Evolutionary conservation across 2,888 invertebrate genomes (phyloP), one percentile per base, ranked within the genome.

Genomic region (Nysson spinosus): DNA sequence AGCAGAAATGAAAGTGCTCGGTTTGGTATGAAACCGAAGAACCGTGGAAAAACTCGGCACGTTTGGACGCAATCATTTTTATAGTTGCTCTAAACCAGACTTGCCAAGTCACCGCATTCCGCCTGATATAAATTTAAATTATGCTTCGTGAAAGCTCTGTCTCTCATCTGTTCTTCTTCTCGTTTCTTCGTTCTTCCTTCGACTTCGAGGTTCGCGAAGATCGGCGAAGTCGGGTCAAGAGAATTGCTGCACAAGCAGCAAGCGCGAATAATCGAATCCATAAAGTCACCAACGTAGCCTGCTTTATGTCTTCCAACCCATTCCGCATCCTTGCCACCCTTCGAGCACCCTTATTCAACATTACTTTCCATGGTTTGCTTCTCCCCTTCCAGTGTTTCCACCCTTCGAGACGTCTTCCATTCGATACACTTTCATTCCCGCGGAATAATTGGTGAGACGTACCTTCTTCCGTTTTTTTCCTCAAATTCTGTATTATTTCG

Each of bases 231-330:
- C 24, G 35, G 47, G 61, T 54, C 44, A 24, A 50, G 52, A 57
- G 67, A 75, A 75, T 42, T 65, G 69, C 70, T 67, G 74, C 61
- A 61, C 60, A 71, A 63, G 72, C 72, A 71, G 67, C 64, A 62
- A 63, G 51, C 35, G 44, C 66, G 63, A 77, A 74, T 76, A 71
- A 75, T 80, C 75, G 74, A 80, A 81, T 78, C 70, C 64, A 72
- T 67, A 74, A 68, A 79, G 62, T 74, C 74, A 69, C 65, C 69
- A 72, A 39, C 37, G 47, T 44, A 42, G 57, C 39, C 47, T 72
- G 76, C 64, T 74, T 74, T 76, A 76, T 57, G 72, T 37, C 43
- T 32, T 43, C 43, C 34, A 34, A 52, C 19, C 51, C 49, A 40
- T 54, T 44, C 20, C 37, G 20, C n/a, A 17, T 17, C 12, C 11